Evolutionary conservation across 2,888 invertebrate species (phyloP).

Genomic region (Schrankia costaestrigalis): DNA sequence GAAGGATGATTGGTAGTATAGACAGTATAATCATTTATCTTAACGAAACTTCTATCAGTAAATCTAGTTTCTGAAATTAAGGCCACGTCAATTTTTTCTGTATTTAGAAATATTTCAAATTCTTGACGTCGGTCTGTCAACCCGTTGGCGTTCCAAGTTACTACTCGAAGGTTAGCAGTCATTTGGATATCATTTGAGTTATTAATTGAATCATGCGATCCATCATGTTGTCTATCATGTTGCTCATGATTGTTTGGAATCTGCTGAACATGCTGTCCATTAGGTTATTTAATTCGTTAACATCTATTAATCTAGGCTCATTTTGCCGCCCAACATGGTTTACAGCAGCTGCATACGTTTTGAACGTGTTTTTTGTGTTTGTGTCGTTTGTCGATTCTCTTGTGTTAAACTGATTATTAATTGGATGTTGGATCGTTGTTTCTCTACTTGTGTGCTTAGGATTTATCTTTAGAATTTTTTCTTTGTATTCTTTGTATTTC

Average conservation of each 20-base stretch:
- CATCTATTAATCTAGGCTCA: too few relatives aligned
- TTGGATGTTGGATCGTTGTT: too few relatives aligned
- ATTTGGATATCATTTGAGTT: neutral
- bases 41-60: neutral
- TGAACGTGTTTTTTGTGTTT: too few relatives aligned
- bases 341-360: neutral
- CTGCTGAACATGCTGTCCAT: neutral
- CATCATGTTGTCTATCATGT: neutral
- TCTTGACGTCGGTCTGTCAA: neutral
- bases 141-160: neutral
- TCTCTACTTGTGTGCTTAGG: too few relatives aligned
- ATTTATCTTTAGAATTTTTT: too few relatives aligned
- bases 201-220: neutral
- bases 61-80: neutral
- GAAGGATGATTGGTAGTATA: constrained; percentile 2
- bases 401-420: too few relatives aligned
- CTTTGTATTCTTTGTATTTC: constrained; percentile 4
- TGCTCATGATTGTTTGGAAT: neutral
- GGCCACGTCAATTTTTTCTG: neutral
- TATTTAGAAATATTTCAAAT: neutral
- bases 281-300: neutral
- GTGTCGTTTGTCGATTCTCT: too few relatives aligned
- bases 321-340: neutral
- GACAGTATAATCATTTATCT: neutral
- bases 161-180: neutral